These are phyloP conservation scores for Ennomos erosarius DNA, from an alignment of 2,888 invertebrate species.

Conservation along the genomic window DNA sequence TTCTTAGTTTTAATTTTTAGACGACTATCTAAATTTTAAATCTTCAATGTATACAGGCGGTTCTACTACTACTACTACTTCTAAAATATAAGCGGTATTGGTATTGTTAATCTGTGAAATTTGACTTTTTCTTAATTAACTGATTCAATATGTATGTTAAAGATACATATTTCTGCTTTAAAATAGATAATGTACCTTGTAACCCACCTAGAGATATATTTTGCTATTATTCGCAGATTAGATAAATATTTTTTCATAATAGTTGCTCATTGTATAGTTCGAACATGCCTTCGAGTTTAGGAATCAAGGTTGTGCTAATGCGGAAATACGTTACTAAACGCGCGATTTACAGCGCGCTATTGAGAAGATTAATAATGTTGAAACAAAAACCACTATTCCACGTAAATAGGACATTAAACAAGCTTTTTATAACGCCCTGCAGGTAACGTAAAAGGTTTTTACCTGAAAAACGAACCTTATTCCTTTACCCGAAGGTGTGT, in stretches of 20 bases:
- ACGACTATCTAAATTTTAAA: slow-evolving; percentile 18
- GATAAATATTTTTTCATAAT: slow-evolving; percentile 78
- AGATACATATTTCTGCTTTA: slow-evolving; percentile 64
- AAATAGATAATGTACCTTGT: slow-evolving; percentile 51
- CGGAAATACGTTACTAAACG: no score
- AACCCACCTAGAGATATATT: slow-evolving; percentile 73
- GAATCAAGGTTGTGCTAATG: slow-evolving; percentile 5
- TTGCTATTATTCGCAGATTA: slow-evolving; percentile 78
- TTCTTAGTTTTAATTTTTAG: slow-evolving; percentile 10
- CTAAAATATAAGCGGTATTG: slow-evolving; percentile 45
- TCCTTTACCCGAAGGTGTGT: slow-evolving; percentile 42
- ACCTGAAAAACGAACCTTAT: slow-evolving; percentile 27
- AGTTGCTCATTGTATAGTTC: slow-evolving; percentile 67
- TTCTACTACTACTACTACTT: slow-evolving; percentile 28
- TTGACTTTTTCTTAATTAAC: slow-evolving; percentile 51
- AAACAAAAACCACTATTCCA: no score
- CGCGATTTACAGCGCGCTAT: no score
- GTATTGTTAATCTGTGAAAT: slow-evolving; percentile 56
- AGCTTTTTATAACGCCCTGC: slow-evolving; percentile 1
- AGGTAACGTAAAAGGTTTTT: background rate
- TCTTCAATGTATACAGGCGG: slow-evolving; percentile 11
- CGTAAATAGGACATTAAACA: background rate
- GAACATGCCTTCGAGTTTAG: slow-evolving; percentile 8
- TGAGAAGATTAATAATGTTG: no score
- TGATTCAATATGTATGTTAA: slow-evolving; percentile 55